Evolutionary conservation across 2,888 invertebrate species (phyloP).

Genomic region (Drosophila dives): DNA sequence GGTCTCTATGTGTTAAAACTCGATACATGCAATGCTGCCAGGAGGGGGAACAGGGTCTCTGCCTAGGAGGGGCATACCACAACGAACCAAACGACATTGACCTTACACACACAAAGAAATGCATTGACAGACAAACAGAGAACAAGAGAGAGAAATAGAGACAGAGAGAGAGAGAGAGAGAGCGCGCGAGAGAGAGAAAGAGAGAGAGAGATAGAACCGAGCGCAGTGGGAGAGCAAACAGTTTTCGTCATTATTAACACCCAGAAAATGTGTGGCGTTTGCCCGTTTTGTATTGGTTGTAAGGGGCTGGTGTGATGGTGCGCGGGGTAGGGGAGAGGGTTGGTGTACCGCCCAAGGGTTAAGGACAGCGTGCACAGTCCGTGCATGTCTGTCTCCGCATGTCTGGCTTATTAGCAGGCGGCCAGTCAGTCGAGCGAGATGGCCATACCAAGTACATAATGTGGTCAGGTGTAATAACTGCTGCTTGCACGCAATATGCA

Average conservation of each 20-base stretch:
- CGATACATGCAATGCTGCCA: conserved; percentile 64
- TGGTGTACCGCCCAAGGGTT: conserved; percentile 26
- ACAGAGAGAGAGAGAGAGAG: conserved; percentile 18
- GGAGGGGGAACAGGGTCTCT: background rate
- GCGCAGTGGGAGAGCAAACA: conserved; percentile 52
- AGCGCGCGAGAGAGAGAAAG: conserved; percentile 24
- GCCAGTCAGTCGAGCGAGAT: conserved; percentile 39
- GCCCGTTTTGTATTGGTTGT: conserved; percentile 41
- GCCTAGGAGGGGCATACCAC: conserved; percentile 12
- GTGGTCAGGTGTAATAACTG: conserved; percentile 70
- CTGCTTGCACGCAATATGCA: conserved; percentile 74
- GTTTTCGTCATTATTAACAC: conserved; percentile 59
- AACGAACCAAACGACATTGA: conserved; percentile 81
- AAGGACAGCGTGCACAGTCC: conserved; percentile 34
- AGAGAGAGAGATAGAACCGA: conserved; percentile 36
- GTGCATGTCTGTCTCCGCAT: conserved; percentile 28
- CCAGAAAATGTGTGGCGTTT: conserved; percentile 56
- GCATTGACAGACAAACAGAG: conserved; percentile 20
- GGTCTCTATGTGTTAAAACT: conserved; percentile 54
- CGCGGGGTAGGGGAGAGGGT: background rate
- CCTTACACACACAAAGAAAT: conserved; percentile 70
- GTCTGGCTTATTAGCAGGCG: conserved; percentile 55
- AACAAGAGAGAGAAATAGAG: conserved; percentile 27
- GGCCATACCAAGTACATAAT: conserved; percentile 48
- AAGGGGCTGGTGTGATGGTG: conserved; percentile 47